phyloP scores from a whole-genome alignment of 2,888 invertebrate genomes.

The Germaria angustata region DNA sequence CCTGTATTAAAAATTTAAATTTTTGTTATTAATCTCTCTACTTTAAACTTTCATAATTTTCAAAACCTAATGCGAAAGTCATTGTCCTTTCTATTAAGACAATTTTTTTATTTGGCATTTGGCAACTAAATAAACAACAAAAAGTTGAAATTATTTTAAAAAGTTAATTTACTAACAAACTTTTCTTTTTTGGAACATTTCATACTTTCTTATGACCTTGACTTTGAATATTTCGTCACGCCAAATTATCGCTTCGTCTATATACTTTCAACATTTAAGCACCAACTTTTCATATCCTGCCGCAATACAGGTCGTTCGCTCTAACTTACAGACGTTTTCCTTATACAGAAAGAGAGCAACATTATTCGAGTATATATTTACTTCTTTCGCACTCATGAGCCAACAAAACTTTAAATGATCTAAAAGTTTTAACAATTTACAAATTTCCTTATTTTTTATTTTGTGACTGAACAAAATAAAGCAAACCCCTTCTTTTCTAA shows the following conservation, averaged over 20 bases:
- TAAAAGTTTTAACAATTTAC: conserved; percentile 66
- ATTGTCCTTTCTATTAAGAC: conserved; percentile 48
- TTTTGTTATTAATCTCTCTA: not conserved
- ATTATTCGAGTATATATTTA: not conserved
- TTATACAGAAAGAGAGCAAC: conserved; percentile 8
- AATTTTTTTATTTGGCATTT: not conserved
- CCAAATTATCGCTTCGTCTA: conserved; percentile 65
- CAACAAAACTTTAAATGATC: conserved; percentile 67
- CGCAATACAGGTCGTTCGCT: conserved; percentile 47
- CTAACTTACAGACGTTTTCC: conserved; percentile 11
- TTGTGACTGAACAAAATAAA: conserved; percentile 42
- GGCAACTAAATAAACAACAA: conserved; percentile 6
- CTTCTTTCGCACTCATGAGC: conserved; percentile 47
- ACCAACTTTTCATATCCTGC: conserved; percentile 44
- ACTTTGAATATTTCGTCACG: conserved; percentile 66
- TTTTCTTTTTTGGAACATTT: conserved; percentile 55
- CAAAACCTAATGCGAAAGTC: conserved; percentile 45
- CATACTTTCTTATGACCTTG: conserved; percentile 62
- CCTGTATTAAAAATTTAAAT: too few relatives aligned
- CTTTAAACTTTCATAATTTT: not conserved
- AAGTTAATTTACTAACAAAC: conserved; percentile 61
- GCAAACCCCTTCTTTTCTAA: conserved; percentile 65
- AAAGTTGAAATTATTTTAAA: conserved; percentile 50
- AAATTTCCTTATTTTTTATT: conserved; percentile 42
- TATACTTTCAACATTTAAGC: conserved; percentile 1